A percentile compares a stretch with the other conserved stretches of the same genome.
These are phyloP conservation scores for Phrynosoma blainvillii DNA, from an alignment of 2,113 vertebrate species.

Conservation along the genomic window DNA sequence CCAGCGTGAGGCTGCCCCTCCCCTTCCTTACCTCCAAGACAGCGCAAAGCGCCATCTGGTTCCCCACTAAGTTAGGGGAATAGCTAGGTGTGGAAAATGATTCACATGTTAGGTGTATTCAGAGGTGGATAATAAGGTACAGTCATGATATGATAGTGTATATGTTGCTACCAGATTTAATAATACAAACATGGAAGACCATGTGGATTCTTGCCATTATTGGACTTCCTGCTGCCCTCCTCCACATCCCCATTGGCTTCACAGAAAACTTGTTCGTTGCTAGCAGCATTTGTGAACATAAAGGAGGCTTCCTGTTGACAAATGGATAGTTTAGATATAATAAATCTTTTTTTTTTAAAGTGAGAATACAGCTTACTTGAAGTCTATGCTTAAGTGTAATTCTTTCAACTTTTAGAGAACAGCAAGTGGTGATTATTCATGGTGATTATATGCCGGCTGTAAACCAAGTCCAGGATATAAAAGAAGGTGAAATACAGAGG, in stretches of 20 bases:
- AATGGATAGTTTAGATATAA: conserved; percentile 39
- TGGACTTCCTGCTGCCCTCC: conserved; percentile 17
- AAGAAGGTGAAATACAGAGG: conserved; percentile 1
- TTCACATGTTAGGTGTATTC: conserved; percentile 7
- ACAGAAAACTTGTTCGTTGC: conserved; percentile 10
- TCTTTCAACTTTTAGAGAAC: conserved; percentile 46
- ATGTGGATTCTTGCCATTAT: conserved; percentile 29
- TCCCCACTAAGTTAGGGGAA: background rate
- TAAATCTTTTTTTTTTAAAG: conserved; percentile 23
- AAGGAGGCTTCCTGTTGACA: conserved; percentile 31
- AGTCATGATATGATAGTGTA: conserved; percentile 2
- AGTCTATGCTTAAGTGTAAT: conserved; percentile 37
- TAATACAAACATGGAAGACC: conserved; percentile 26
- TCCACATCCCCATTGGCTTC: background rate
- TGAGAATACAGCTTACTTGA: conserved; percentile 42
- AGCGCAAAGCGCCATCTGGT: too few relatives aligned
- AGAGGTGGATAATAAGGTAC: background rate
- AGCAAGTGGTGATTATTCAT: conserved; percentile 43
- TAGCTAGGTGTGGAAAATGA: background rate
- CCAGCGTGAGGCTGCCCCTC: too few relatives aligned
- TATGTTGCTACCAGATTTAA: background rate
- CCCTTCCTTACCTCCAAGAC: too few relatives aligned
- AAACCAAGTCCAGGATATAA: conserved; percentile 55
- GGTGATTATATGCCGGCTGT: conserved; percentile 55
- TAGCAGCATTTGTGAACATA: conserved; percentile 26